Evolutionary conservation across 2,113 vertebrate species (phyloP), one percentile per base, ranked within the genome.

Genomic region (Nothoprocta perdicaria): DNA sequence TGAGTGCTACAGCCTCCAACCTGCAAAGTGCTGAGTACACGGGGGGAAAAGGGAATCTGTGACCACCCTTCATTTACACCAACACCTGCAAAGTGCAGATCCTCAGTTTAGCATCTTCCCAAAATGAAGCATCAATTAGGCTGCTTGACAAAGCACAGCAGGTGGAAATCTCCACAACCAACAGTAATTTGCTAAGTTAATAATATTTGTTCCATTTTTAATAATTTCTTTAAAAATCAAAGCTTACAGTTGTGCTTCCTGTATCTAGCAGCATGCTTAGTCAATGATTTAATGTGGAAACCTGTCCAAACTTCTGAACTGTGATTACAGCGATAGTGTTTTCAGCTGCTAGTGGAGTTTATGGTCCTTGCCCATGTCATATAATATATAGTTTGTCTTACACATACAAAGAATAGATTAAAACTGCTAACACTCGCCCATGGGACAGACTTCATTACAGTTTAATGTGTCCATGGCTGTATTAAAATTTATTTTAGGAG

Each of bases 401-500:
- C 45, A 87, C 53, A 53, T 29, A 72, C 74, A 92, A 45, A 85
- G 87, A 81, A 87, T 77, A 85, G 58, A 91, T 92, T 89, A 65
- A 41, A 88, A 92, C 53, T 46, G 43, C 93, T 91, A 86, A 86
- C 84, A 45, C 61, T 57, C n/a, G 60, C 93, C 92, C 33, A 6
- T 23, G n/a, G 79, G 73, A 92, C 67, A 91, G 41, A 12, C 61
- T 92, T 93, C 80, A 77, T 95, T 82, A 79, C 50, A 38, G 72
- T 50, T 96, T 96, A 86, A 92, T 92, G 75, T n/a, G 66, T 90
- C 89, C 48, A 82, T 27, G 41, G 57, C 50, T 74, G 84, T 76
- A 93, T 95, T 97, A 94, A 96, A 97, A 96, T 69, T 86, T 90
- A 53, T 95, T 89, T 94, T 88, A 94, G 84, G 80, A 95, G 93